Evolutionary conservation across 2,113 vertebrate genomes (phyloP), one percentile per base, ranked within the genome.

Genomic region (Hystrix brachyura): DNA sequence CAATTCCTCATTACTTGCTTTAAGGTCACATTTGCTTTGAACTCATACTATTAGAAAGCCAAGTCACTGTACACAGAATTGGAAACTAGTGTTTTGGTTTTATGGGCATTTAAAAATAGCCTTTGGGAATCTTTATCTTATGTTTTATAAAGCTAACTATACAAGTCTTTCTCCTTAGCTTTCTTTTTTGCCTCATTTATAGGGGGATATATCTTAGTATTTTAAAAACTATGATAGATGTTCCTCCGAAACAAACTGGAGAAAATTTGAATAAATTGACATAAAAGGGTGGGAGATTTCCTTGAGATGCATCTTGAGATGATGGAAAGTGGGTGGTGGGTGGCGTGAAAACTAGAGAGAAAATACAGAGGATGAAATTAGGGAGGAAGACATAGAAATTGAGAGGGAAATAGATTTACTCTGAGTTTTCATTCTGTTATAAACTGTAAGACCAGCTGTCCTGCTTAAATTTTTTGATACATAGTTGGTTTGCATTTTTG

Each of bases 41-140:
- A 80, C 46, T 60, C 55, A 88, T 74, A 57, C 7, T 84, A 6
- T 88, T 55, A 91, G 23, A 94, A 80, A 79, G 51, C 17, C n/a
- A 53, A 79, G 76, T 92, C 25, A 96, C 60, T 80, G 32, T 67
- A 62, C 65, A 13, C 25, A 96, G 71, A 94, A 74, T 85, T 78
- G 46, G 46, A 95, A 96, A 78, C 27, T 51, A 60, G 19, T 88
- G 81, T 79, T 95, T 96, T 69, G 29, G 19, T 94, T 83, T 95
- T 80, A 86, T 62, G 32, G n/a, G 34, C 34, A n/a, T 91, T 97
- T 95, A 93, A 87, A 93, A 97, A 94, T 85, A 92, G 85, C 65
- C 67, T 27, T 48, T 90, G 64, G 38, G 65, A 90, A 94, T 94
- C 69, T 96, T 91, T 95, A 85, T 89, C 74, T 95, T 95, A 69